These are phyloP conservation scores for Ariopsis seemanni DNA, from an alignment of 2,113 vertebrate genomes.

Conservation along the genomic window DNA sequence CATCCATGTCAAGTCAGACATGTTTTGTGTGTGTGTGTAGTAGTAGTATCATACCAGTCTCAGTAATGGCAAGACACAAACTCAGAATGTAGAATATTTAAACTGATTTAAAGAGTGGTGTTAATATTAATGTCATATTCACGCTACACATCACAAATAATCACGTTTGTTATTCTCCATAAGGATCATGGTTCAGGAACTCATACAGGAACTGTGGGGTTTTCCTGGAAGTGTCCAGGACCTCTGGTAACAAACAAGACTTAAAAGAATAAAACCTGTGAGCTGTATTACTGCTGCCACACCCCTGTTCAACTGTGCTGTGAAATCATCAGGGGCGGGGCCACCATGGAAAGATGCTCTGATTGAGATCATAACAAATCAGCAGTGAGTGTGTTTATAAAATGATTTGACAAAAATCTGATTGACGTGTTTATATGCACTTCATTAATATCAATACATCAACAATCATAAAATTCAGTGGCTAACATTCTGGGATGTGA, in stretches of 20 bases:
- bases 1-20: background rate
- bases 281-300: background rate
- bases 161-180: background rate
- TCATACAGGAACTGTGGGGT: background rate
- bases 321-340: background rate
- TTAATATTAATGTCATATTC: background rate
- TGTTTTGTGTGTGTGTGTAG: background rate
- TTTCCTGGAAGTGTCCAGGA: background rate
- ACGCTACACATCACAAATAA: background rate
- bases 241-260: background rate
- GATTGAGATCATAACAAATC: background rate
- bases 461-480: background rate
- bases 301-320: background rate
- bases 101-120: background rate
- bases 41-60: background rate
- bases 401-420: background rate
- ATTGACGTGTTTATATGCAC: background rate
- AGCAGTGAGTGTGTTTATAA: slow-evolving; percentile 1
- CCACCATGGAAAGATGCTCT: background rate
- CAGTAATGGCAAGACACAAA: too few species aligned
- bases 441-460: background rate
- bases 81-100: background rate
- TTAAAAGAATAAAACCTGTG: background rate
- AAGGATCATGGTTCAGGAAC: background rate
- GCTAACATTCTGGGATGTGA: background rate